Conservation (phyloP, 2,113 vertebrate genomes). For the Nycticryphes semicollaris region DNA sequence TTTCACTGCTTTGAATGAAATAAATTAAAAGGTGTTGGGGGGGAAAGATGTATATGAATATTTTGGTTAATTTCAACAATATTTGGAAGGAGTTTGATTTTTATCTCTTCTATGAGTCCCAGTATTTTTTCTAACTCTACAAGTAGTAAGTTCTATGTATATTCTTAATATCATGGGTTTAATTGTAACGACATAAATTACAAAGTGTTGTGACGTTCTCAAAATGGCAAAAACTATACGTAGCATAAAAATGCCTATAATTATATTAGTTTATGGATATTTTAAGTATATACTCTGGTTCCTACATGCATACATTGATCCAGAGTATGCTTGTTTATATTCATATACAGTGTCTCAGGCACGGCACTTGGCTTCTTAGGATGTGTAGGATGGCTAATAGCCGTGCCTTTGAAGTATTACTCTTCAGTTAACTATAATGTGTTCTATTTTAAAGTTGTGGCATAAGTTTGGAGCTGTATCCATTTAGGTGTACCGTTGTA, state of each 20-base stretch:
- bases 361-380: background rate
- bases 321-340: background rate
- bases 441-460: background rate
- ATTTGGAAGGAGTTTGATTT: background rate
- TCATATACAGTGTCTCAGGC: background rate
- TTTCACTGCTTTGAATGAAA: background rate
- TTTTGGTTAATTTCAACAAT: background rate
- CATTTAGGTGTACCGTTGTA: background rate
- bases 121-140: background rate
- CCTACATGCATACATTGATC: background rate
- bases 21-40: background rate
- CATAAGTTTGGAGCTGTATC: background rate
- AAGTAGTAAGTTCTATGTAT: background rate
- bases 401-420: background rate
- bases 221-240: background rate
- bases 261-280: background rate
- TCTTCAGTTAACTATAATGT: background rate
- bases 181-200: background rate
- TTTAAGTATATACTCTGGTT: background rate
- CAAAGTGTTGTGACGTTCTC: background rate
- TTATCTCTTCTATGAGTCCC: background rate
- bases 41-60: background rate
- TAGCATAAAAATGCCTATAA: background rate
- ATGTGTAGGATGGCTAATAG: background rate
- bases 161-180: background rate